Evolutionary conservation across 2,888 invertebrate genomes (phyloP), one percentile per base, ranked within the genome.

Genomic region (Bellardia pandia): DNA sequence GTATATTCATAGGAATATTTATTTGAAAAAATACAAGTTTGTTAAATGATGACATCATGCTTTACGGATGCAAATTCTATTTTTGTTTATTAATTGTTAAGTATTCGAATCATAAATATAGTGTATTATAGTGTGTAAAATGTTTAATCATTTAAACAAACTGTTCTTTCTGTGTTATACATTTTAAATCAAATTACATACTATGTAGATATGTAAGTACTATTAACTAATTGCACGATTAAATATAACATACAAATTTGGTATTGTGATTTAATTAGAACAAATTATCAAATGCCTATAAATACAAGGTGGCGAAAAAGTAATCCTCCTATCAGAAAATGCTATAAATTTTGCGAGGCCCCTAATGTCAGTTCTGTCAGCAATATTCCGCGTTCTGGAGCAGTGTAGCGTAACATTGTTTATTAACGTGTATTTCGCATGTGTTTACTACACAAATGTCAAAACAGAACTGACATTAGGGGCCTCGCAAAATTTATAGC

Each of bases 31-130:
- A 60, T 62, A 13, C 8, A 30, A 75, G 3, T 33, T 66, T 77
- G n/a, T 66, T 71, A 62, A 40, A 76, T 16, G 74, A 79, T 85
- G 85, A 85, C 53, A 68, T 85, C 85, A 85, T 79, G 11, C 45
- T 75, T 60, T 68, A 74, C 85, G 74, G 79, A 85, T 84, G 84
- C 74, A 85, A 79, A 62, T 74, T 60, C 66, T 74, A 60, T 84
- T 84, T 74, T 78, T 68, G 74, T 68, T 78, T 78, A 84, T 74
- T 79, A 69, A 79, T 79, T 74, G 85, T 79, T 60, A 74, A 79
- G 74, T 79, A 85, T 75, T 79, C 60, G 45, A 85, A 74, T 16
- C 69, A 76, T 23, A 23, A 23, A 23, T 23, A 23, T 23, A 23
- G 23, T 23, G 23, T 23, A 23, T 23, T 23, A 23, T 23, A 23